A percentile compares a stretch with the other conserved stretches of the same genome.
Evolutionary conservation across 2,888 invertebrate genomes (phyloP).

Genomic region (Alloplasta piceator): DNA sequence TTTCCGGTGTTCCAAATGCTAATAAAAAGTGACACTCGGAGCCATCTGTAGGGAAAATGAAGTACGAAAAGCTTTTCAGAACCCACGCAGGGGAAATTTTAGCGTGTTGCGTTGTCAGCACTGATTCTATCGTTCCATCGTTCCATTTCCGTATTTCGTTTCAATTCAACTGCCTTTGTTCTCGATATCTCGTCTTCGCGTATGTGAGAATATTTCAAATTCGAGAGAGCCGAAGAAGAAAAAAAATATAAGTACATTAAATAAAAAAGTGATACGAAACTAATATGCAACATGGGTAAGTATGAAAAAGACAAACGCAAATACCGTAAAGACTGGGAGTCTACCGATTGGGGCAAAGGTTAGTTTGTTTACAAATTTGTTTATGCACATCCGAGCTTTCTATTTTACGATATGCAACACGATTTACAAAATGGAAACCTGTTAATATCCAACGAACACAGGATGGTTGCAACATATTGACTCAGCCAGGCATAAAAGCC

Average conservation of each 20-base stretch:
- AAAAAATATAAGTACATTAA: neutral
- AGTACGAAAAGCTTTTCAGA: slow-evolving; percentile 1
- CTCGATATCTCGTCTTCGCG: neutral
- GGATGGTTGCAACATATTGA: slow-evolving; percentile 37
- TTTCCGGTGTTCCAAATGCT: neutral
- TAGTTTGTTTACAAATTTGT: slow-evolving; percentile 6
- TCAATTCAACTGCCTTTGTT: neutral
- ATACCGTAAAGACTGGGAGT: slow-evolving; percentile 34
- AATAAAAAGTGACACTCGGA: slow-evolving; percentile 1
- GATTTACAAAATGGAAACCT: neutral
- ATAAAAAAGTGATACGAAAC: neutral
- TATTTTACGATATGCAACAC: slow-evolving; percentile 13
- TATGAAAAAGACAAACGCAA: slow-evolving; percentile 39
- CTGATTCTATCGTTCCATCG: slow-evolving; percentile 7
- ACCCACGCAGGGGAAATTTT: neutral
- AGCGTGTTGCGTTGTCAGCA: slow-evolving; percentile 7
- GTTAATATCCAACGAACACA: slow-evolving; percentile 2
- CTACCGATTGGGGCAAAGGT: slow-evolving; percentile 29
- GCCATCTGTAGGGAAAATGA: slow-evolving; percentile 9
- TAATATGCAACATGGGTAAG: slow-evolving; percentile 4
- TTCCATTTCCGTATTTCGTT: neutral
- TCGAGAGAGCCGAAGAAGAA: neutral
- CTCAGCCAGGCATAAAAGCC: slow-evolving; percentile 4
- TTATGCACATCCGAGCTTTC: neutral
- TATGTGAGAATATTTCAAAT: neutral